Evolutionary conservation across 2,888 invertebrate genomes (phyloP), one percentile per base, ranked within the genome.

Genomic region (Hoplodrina ambigua): DNA sequence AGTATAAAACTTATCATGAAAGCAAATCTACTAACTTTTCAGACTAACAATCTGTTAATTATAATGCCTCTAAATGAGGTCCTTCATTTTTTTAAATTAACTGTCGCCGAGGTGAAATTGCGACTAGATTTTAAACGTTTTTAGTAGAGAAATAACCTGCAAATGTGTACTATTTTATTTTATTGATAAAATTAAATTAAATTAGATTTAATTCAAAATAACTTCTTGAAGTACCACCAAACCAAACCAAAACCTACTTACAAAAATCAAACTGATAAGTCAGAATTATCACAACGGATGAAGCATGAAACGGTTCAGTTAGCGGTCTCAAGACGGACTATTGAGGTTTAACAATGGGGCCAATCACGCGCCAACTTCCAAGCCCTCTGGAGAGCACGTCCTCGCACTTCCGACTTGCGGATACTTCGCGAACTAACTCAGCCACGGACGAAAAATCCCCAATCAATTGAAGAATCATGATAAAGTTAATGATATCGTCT

Each of bases 331-430:
- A 89, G 90, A 88, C 90, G 89, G 93, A 89, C 91, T 92, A 93
- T 93, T 93, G 92, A 94, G 78, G 88, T 86, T 86, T 88, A 86
- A 95, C 95, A 95, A 95, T 94, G 88, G 92, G 88, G 90, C 92
- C 95, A 95, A 95, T 95, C 95, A 95, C 88, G 90, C 89, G 86
- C 88, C 89, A 92, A 94, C 89, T 93, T 90, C 87, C 87, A 86
- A 89, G 90, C 90, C 90, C 92, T 90, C 91, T 88, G 78, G 68
- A 85, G 86, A 90, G 91, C 95, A 94, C 94, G 94, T 94, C 88
- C 88, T 85, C 84, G 77, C 85, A 89, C 92, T 90, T 91, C 90
- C 91, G 90, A 91, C 88, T 91, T 88, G 82, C 85, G 86, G 86
- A 86, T 87, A 89, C 89, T 89, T 88, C 86, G 83, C 79, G 72